These are phyloP conservation scores for Bruchidius siliquastri DNA, from an alignment of 2,888 invertebrate species.

Conservation along the genomic window DNA sequence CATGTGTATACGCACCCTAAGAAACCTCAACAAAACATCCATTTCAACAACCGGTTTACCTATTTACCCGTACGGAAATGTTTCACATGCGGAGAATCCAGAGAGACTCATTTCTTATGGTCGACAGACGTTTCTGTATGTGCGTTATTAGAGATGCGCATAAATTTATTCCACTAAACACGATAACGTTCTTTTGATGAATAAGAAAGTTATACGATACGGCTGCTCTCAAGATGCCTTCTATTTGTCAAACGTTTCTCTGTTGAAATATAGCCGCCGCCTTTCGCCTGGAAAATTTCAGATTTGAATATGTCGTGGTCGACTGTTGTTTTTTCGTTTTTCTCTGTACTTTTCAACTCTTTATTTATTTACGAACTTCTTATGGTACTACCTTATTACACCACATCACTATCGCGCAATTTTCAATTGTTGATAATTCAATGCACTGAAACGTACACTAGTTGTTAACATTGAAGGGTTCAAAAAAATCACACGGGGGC, in stretches of 20 bases:
- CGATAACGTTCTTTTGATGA: constrained; percentile 8
- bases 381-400: too few relatives aligned
- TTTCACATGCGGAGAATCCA: neutral
- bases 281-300: neutral
- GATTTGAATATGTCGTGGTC: neutral
- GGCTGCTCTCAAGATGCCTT: neutral
- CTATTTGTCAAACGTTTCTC: constrained; percentile 3
- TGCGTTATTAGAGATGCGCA: constrained; percentile 6
- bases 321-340: neutral
- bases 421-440: too few relatives aligned
- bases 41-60: neutral
- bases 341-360: neutral
- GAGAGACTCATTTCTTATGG: neutral
- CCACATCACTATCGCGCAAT: too few relatives aligned
- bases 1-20: too few relatives aligned
- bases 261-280: neutral
- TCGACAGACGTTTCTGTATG: neutral
- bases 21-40: too few relatives aligned
- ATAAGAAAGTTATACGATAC: constrained; percentile 5
- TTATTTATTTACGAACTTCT: too few relatives aligned
- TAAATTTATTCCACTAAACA: constrained; percentile 6
- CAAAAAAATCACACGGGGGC: too few relatives aligned
- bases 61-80: neutral
- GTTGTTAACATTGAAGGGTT: too few relatives aligned
- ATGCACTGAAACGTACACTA: too few relatives aligned